These are phyloP conservation scores for Ophion obscuratus DNA, from an alignment of 2,888 invertebrate species.

Conservation along the genomic window DNA sequence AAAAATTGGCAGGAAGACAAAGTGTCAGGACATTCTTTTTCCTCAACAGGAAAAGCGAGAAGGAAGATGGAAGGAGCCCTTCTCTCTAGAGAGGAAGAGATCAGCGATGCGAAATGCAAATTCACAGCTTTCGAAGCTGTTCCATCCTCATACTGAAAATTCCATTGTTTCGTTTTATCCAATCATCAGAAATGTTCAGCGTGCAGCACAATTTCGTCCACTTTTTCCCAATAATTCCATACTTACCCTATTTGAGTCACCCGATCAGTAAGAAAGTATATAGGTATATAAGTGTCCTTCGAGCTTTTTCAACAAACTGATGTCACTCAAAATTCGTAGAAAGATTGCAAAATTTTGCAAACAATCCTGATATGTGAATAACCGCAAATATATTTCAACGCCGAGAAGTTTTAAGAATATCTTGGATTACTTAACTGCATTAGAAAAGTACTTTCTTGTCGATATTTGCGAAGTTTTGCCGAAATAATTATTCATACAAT, in stretches of 20 bases:
- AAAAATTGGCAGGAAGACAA: constrained; percentile 60
- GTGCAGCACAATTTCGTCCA: constrained; percentile 2
- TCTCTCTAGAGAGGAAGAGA: constrained; percentile 47
- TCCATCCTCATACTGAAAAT: constrained; percentile 8
- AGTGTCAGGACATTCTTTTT: constrained; percentile 61
- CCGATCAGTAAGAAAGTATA: not conserved
- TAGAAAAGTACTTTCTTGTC: too few species aligned
- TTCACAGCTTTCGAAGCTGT: constrained; percentile 47
- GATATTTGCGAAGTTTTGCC: too few species aligned
- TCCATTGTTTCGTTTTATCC: constrained; percentile 18
- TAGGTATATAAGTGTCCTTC: too few species aligned
- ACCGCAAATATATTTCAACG: too few species aligned
- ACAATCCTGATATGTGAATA: too few species aligned
- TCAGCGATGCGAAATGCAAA: constrained; percentile 63
- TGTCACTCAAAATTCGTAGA: too few species aligned
- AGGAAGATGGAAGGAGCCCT: constrained; percentile 29
- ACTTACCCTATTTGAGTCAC: not conserved
- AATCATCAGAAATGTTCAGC: not conserved
- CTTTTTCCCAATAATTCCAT: not conserved
- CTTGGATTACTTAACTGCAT: too few species aligned
- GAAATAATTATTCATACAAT: too few species aligned
- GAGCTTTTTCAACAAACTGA: too few species aligned
- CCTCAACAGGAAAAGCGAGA: constrained; percentile 43
- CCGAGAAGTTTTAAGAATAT: too few species aligned
- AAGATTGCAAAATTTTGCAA: too few species aligned